Evolutionary conservation across 2,797 vertebrate species (phyloP).

Genomic region (Lepilemur ruficaudatus): DNA sequence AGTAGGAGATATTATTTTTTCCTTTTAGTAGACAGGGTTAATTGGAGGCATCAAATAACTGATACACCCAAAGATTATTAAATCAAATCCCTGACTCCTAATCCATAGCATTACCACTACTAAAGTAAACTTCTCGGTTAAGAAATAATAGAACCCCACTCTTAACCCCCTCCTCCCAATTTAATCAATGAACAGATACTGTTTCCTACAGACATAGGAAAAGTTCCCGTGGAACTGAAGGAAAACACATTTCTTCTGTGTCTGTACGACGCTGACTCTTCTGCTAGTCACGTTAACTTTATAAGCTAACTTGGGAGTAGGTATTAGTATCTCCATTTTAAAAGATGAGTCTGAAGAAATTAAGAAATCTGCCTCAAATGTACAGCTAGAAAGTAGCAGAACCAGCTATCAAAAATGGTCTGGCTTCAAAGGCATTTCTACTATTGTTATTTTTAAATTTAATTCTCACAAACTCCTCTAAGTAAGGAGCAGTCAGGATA

Average conservation of each 20-base stretch:
- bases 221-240: not conserved
- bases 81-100: slow-evolving; percentile 45
- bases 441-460: not conserved
- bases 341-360: not conserved
- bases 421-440: not conserved
- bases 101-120: slow-evolving; percentile 11
- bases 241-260: not conserved
- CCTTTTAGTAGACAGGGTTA: slow-evolving; percentile 49
- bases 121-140: slow-evolving; percentile 55
- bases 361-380: not conserved
- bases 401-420: not conserved
- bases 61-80: slow-evolving; percentile 50
- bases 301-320: not conserved
- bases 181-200: not conserved
- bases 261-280: not conserved
- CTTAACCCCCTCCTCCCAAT: not conserved
- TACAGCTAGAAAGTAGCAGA: not conserved
- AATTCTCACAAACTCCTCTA: not conserved
- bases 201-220: not conserved
- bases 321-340: not conserved
- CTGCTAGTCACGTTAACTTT: not conserved
- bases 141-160: not conserved
- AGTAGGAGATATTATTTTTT: slow-evolving; percentile 46
- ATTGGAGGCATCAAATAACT: slow-evolving; percentile 53
- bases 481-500: not conserved